Base-by-base conservation (phyloP, 2,888 invertebrate species). In the Pimpla rufipes region DNA sequence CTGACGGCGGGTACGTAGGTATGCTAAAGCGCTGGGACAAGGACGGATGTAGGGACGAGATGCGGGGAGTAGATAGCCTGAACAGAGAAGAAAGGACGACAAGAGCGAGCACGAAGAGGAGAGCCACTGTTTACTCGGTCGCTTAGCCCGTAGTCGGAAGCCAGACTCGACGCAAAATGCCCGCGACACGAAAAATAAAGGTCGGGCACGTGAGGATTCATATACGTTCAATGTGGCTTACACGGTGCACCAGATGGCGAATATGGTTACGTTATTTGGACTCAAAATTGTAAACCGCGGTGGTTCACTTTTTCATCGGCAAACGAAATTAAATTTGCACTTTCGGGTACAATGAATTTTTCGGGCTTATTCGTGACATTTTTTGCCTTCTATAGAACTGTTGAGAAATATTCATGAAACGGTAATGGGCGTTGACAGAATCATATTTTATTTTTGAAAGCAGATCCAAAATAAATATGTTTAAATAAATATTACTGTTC, bases 1-100 rank as follows among this genome's bases (percentile, higher is more conserved):
- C 82, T 45, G 23, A 57, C 16, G 57, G 66, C 66, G 71, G 62
- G 77, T 57, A 50, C 66, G 71, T 55, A 71, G 81, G 42, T 67
- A 71, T 73, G 52, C 77, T 66, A 71, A 81, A 79, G 52, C 52
- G 42, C 57, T 5, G 55, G 59, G 16, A 68, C 42, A 52, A 11
- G n/a, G 66, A 21, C 66, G 2, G 16, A 37, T 10, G 16, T 37
- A 42, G 52, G 29, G 70, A 16, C 45, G 47, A 29, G 52, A n/a
- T 40, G n/a, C 42, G 18, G 40, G 50, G 13, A 23, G 29, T n/a
- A n/a, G 18, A 45, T 52, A 16, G 35, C 75, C 18, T 42, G 45
- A 59, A 35, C 57, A 47, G 66, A 77, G 66, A 57, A 57, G 37
- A 71, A 75, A 66, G 66, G 35, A 23, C 52, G 45, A 73, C 23